These are phyloP conservation scores for Calidris pugnax DNA, from an alignment of 2,113 vertebrate genomes.

Conservation along the genomic window DNA sequence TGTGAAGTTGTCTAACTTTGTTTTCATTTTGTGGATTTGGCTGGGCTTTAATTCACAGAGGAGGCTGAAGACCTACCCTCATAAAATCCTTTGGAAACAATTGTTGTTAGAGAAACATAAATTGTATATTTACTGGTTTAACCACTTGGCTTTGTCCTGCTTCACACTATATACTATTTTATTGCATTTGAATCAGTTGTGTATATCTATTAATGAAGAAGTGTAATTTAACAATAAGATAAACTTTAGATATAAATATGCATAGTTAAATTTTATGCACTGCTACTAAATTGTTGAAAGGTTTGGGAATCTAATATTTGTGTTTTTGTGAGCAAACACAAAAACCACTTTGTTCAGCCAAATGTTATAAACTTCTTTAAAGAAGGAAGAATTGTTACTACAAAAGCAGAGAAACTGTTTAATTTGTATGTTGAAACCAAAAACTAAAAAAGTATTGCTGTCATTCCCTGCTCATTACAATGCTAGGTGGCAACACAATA, in stretches of 20 bases:
- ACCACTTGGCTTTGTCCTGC: neutral
- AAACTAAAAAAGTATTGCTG: neutral
- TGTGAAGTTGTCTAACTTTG: constrained; percentile 71
- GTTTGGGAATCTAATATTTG: neutral
- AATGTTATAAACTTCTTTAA: neutral
- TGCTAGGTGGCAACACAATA: neutral
- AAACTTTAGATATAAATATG: neutral
- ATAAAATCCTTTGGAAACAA: constrained; percentile 21
- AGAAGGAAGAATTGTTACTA: neutral
- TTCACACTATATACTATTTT: neutral
- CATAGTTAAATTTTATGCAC: neutral
- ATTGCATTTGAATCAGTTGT: neutral
- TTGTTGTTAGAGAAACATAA: constrained; percentile 45
- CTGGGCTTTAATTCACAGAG: constrained; percentile 11
- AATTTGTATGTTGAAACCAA: neutral
- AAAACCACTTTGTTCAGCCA: neutral
- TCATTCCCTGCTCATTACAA: neutral
- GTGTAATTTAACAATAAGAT: neutral
- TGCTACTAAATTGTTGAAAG: neutral
- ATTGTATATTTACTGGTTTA: constrained; percentile 2
- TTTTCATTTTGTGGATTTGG: constrained; percentile 68
- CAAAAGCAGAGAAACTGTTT: neutral
- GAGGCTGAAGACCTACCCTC: neutral
- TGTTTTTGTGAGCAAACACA: neutral
- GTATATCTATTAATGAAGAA: neutral